These are phyloP conservation scores for Alentia gelatinosa DNA, from an alignment of 2,888 invertebrate species.

Conservation along the genomic window DNA sequence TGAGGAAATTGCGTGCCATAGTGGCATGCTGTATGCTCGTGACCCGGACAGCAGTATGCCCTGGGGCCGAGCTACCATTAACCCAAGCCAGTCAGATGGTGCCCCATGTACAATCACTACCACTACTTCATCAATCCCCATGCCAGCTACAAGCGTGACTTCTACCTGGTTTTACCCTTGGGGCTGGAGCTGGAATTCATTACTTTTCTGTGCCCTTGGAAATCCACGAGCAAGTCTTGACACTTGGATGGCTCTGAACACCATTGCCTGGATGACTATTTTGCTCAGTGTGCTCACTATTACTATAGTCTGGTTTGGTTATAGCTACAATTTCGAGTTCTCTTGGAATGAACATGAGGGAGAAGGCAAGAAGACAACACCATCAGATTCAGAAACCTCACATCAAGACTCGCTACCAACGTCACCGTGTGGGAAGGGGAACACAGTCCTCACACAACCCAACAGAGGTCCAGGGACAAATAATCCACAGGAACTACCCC, in stretches of 20 bases:
- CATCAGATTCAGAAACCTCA: no score
- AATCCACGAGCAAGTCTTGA: not conserved
- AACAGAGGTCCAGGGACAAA: no score
- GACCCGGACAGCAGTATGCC: conserved; percentile 36
- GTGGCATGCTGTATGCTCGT: conserved; percentile 14
- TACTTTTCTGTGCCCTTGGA: conserved; percentile 21
- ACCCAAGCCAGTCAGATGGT: not conserved
- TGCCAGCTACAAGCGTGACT: not conserved
- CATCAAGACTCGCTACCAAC: no score
- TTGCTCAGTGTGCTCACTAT: conserved; percentile 2
- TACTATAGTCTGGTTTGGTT: conserved; percentile 52
- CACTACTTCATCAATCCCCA: not conserved
- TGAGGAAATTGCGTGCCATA: conserved; percentile 40
- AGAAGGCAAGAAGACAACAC: no score
- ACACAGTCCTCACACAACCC: no score
- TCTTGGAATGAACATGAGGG: no score
- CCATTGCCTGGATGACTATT: conserved; percentile 35
- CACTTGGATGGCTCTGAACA: conserved; percentile 35
- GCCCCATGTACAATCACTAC: conserved; percentile 12
- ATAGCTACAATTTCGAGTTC: conserved; percentile 43
- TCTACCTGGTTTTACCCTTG: not conserved
- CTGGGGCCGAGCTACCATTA: conserved; percentile 24
- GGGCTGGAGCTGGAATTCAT: conserved; percentile 17
- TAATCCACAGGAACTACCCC: no score
- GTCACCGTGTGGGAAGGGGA: no score